These are phyloP conservation scores for Caenorhabditis sp. DNA, from an alignment of 2,888 invertebrate species.

Conservation along the genomic window DNA sequence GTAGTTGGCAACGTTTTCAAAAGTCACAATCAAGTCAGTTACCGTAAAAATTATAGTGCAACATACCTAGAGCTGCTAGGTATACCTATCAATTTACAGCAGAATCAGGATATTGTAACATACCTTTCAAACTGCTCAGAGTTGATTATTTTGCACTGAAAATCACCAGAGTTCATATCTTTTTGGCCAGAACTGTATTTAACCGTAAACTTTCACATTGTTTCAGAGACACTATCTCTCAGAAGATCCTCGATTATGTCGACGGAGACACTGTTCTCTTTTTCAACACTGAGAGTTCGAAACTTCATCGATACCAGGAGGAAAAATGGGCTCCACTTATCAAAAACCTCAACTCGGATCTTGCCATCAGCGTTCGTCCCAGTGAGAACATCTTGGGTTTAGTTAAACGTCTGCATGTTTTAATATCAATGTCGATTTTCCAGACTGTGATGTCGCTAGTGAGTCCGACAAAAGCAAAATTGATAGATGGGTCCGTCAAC, in stretches of 20 bases:
- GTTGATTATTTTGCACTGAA: no score
- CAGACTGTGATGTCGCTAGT: conserved; percentile 66
- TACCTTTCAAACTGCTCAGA: no score
- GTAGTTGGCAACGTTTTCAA: no score
- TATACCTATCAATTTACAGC: no score
- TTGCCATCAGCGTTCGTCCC: conserved; percentile 65
- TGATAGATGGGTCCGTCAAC: conserved; percentile 90
- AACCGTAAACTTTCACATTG: neutral
- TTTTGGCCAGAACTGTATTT: neutral
- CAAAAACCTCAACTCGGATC: conserved; percentile 68
- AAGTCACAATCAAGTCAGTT: no score
- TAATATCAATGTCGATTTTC: neutral
- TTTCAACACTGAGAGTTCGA: conserved; percentile 87
- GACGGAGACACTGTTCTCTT: conserved; percentile 85
- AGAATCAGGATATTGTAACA: no score
- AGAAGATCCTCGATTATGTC: conserved; percentile 89
- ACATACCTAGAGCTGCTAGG: no score
- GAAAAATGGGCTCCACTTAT: conserved; percentile 93
- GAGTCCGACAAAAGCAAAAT: conserved; percentile 84
- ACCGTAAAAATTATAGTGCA: no score
- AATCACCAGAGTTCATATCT: no score
- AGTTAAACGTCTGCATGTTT: neutral
- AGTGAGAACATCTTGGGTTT: conserved; percentile 69
- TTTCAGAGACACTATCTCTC: conserved; percentile 76
- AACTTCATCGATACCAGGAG: conserved; percentile 88